Base-by-base conservation (phyloP, 2,888 invertebrate species). In the Cephus spinipes region DNA sequence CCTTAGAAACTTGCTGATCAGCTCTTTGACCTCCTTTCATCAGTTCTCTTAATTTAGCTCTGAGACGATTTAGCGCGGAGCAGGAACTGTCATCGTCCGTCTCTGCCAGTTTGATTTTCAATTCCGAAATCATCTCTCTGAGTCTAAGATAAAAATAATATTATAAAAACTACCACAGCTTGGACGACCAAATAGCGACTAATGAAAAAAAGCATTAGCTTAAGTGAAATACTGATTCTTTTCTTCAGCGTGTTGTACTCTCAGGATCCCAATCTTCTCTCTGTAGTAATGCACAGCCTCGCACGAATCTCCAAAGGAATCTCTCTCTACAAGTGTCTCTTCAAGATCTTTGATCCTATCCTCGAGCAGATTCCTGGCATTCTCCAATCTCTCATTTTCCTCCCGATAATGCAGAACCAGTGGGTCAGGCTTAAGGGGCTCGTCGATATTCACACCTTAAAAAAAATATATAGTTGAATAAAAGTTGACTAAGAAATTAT, bases 1-100 rank as follows among this genome's bases (percentile, higher is more conserved):
- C 86, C 74, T 82, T 81, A 12, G 85, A 79, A 33, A 86, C 87
- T 76, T 85, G 85, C 75, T 86, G 84, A 75, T 87, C 89, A 55
- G 81, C 82, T 76, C 81, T 83, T 76, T 86, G 82, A 23, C 85
- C 87, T 33, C 84, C 88, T 79, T 87, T 87, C 86, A 85, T 87
- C 76, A 90, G 79, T 73, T 90, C 88, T 0, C 87, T 84, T 73
- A 91, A 81, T 79, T 90, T 90, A 31, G 87, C 88, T 77, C 88
- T 85, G 32, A 90, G 80, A 76, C 87, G 89, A 82, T 90, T 89
- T 75, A 91, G 77, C 74, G 88, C 88, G 12, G 85, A 84, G 74
- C 89, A 90, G 4, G 88, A 89, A 34, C 84, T 85, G 73, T 88
- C 88, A 71, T 88, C 88, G 78, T 89, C 86, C 11, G 83, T 83